Evolutionary conservation across 2,888 invertebrate genomes (phyloP), one percentile per base, ranked within the genome.

Genomic region (Noctua janthe): DNA sequence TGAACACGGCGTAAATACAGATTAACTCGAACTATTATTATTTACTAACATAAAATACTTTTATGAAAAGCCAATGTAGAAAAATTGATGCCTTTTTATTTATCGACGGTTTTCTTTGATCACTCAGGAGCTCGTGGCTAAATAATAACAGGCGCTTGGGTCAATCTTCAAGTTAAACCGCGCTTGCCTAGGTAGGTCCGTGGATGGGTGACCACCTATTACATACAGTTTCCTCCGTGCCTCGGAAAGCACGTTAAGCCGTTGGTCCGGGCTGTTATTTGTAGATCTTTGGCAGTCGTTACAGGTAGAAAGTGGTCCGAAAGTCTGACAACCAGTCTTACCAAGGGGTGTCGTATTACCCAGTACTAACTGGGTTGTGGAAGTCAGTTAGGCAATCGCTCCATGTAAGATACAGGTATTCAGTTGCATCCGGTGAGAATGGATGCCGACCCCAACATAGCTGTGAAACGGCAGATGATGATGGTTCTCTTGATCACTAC

Each of bases 11-110:
- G 4, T 69, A 77, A 43, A 77, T 62, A 82, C 56, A 71, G 43
- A 81, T 35, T 56, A 5, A 72, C 23, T 66, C 39, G 29, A 73
- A 76, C 20, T 66, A 62, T 62, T 51, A n/a, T 64, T 47, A 59
- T 72, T 43, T 47, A 62, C 3, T 67, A 59, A 74, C 62, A 56
- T 20, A 51, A 62, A 64, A 62, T 66, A 72, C 29, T 69, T 74
- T 47, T 11, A 20, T 47, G 56, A 35, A 70, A 51, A 64, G 59
- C 15, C 3, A 74, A 69, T 29, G 8, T 29, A n/a, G n/a, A 47
- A 47, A 39, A 47, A 69, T 17, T 5, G n/a, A 7, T 15, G 47
- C 15, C 47, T 15, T 67, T 67, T n/a, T 67, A 67, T 47, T 15
- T 15, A 43, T 23, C 15, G 35, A 17, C 15, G 43, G 15, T 15